Evolutionary conservation across 2,797 vertebrate species (phyloP).

Genomic region (Adrianichthys oophorus): DNA sequence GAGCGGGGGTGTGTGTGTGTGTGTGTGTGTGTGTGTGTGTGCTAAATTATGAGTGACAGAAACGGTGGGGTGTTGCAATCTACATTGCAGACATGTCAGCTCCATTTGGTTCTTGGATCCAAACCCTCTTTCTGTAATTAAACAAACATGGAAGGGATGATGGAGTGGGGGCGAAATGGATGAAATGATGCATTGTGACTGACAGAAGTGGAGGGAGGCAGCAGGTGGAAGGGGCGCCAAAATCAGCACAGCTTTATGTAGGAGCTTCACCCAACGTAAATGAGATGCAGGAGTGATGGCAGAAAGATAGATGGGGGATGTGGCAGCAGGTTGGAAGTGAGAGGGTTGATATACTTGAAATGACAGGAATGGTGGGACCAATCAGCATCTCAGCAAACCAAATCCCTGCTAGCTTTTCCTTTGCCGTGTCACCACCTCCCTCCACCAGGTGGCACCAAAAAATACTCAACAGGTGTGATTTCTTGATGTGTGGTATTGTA

Average conservation of each 20-base stretch:
- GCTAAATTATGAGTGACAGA: slow-evolving; percentile 36
- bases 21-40: no score
- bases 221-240: slow-evolving; percentile 29
- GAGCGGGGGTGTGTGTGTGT: no score
- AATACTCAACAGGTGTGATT: background rate
- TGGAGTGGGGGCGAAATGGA: slow-evolving; percentile 3
- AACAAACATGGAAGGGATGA: slow-evolving; percentile 18
- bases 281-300: slow-evolving; percentile 24
- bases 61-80: slow-evolving; percentile 5
- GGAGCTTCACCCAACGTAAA: slow-evolving; percentile 25
- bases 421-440: slow-evolving; percentile 1
- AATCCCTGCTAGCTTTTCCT: slow-evolving; percentile 11
- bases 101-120: slow-evolving; percentile 8
- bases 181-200: slow-evolving; percentile 45
- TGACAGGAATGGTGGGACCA: slow-evolving; percentile 25
- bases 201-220: slow-evolving; percentile 34
- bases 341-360: slow-evolving; percentile 23
- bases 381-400: slow-evolving; percentile 41
- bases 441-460: slow-evolving; percentile 4
- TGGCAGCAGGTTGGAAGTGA: background rate
- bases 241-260: slow-evolving; percentile 7
- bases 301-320: slow-evolving; percentile 11
- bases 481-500: no score
- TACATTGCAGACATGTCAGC: slow-evolving; percentile 8
- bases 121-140: slow-evolving; percentile 5